Evolutionary conservation across 1,140 invertebrate genomes (phyloP).

Genomic region (Ganaspis sp.): DNA sequence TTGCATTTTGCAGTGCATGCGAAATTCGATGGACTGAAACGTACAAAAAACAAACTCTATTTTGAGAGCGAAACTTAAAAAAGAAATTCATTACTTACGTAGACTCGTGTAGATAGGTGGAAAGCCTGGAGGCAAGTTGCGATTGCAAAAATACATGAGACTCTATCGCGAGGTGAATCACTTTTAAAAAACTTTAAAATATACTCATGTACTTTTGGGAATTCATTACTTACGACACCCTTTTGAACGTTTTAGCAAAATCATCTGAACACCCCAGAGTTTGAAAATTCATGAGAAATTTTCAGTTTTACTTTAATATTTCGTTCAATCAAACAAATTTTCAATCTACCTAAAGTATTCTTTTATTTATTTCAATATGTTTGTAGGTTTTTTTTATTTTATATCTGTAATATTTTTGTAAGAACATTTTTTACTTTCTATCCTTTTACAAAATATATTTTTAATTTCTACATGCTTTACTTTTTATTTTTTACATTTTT

Average conservation of each 20-base stretch:
- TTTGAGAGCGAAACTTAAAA: neutral
- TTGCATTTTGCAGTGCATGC: neutral
- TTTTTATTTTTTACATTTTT: no score
- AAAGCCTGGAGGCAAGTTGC: neutral
- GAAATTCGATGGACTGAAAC: neutral
- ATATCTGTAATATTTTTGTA: no score
- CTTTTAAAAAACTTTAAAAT: neutral
- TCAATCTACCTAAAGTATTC: no score
- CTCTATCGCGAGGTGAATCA: neutral
- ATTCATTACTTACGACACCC: neutral
- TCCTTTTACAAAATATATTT: no score
- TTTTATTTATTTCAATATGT: no score
- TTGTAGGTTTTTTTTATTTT: no score
- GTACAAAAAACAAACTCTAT: neutral
- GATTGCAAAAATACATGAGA: neutral
- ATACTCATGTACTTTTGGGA: neutral
- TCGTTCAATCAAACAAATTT: no score
- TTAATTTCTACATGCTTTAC: no score
- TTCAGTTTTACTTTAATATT: neutral
- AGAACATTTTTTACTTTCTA: no score
- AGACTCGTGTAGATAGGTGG: neutral
- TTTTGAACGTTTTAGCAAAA: neutral
- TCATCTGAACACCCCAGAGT: neutral
- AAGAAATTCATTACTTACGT: slow-evolving; percentile 7
- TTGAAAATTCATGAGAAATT: neutral